These are phyloP conservation scores for Catalaphyllia jardinei DNA, from an alignment of 64 coral and sea anemone genomes.

Conservation along the genomic window DNA sequence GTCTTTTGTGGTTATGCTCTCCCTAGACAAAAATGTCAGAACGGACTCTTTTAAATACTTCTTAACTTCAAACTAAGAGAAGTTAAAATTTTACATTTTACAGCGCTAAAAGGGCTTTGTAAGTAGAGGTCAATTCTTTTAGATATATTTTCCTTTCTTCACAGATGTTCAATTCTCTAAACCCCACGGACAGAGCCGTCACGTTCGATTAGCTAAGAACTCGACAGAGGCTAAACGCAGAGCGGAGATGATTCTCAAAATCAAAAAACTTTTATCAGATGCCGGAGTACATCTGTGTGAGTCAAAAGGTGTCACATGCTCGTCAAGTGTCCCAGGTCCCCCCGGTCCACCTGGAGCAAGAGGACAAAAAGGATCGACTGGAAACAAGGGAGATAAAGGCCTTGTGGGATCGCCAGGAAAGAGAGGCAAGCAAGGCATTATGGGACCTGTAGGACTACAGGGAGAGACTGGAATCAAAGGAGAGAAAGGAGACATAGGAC, in stretches of 20 bases:
- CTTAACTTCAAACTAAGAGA: too few species aligned
- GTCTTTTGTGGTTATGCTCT: too few species aligned
- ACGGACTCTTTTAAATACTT: too few species aligned
- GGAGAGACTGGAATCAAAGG: too few species aligned
- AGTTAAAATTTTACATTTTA: too few species aligned
- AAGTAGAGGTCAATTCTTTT: too few species aligned
- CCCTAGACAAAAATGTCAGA: too few species aligned
- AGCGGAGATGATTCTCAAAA: not conserved
- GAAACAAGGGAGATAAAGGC: not conserved
- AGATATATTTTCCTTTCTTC: too few species aligned
- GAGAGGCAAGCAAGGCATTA: not conserved
- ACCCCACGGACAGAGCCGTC: too few species aligned
- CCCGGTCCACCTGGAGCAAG: not conserved
- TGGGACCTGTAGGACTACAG: not conserved
- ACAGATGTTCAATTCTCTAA: too few species aligned
- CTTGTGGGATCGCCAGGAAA: not conserved
- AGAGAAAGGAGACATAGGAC: not conserved
- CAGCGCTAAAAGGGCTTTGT: too few species aligned
- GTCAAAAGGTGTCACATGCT: not conserved
- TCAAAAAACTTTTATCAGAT: not conserved
- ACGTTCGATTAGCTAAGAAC: not conserved
- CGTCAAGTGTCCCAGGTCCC: not conserved
- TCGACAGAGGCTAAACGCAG: not conserved
- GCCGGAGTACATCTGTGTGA: not conserved
- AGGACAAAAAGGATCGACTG: too few species aligned